A percentile compares a stretch with the other conserved stretches of the same genome.
phyloP scores from a whole-genome alignment of 2,888 invertebrate species.

The Zaprionus obscuricornis region DNA sequence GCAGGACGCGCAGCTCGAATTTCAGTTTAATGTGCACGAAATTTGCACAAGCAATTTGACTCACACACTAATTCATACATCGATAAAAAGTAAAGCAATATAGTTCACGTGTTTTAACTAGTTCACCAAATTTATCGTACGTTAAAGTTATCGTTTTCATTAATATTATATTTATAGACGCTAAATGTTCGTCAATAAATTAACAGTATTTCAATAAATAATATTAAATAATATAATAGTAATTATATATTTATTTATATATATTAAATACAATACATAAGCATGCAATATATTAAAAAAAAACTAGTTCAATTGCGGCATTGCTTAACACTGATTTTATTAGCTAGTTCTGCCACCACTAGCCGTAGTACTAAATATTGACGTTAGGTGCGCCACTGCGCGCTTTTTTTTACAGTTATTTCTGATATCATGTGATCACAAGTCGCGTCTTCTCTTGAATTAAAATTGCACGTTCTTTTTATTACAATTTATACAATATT shows the following conservation, averaged over 20 bases:
- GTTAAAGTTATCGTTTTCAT: too few relatives aligned
- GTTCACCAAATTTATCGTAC: too few relatives aligned
- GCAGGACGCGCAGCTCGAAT: neutral
- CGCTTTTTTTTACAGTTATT: slow-evolving; percentile 42
- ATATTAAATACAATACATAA: too few relatives aligned
- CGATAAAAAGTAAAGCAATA: slow-evolving; percentile 14
- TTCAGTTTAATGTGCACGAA: neutral
- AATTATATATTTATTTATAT: too few relatives aligned
- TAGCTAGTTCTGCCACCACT: slow-evolving; percentile 13
- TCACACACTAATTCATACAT: slow-evolving; percentile 1
- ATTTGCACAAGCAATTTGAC: slow-evolving; percentile 12
- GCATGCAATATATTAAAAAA: too few relatives aligned
- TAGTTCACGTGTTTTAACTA: neutral
- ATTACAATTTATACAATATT: neutral
- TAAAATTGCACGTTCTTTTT: slow-evolving; percentile 10
- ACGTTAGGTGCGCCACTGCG: slow-evolving; percentile 12
- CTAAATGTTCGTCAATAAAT: too few relatives aligned
- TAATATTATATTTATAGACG: too few relatives aligned
- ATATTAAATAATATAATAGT: too few relatives aligned
- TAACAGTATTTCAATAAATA: too few relatives aligned
- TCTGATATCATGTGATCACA: slow-evolving; percentile 5
- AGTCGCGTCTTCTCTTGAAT: neutral
- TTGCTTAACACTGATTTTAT: neutral
- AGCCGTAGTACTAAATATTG: neutral
- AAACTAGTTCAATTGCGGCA: too few relatives aligned